Percentiles rank a stretch among this genome's conserved stretches.
phyloP scores from a whole-genome alignment of 2,797 vertebrate species.

The Propithecus deckenii region DNA sequence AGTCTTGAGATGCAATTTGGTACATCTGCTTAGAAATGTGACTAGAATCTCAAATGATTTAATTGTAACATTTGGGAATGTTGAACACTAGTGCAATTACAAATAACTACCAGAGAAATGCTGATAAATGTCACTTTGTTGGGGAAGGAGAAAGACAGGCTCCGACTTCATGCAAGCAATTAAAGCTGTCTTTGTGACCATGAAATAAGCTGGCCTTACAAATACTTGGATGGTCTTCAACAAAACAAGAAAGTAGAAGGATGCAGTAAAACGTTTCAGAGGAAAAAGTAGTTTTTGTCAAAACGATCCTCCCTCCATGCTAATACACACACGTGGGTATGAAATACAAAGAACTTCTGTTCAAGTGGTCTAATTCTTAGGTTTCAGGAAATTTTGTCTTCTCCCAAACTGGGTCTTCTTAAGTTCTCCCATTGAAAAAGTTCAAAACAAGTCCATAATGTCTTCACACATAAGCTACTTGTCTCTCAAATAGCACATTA shows the following conservation, averaged over 20 bases:
- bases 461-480: neutral
- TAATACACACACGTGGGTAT: neutral
- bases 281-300: neutral
- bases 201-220: conserved; percentile 67
- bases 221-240: conserved; percentile 68
- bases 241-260: conserved; percentile 36
- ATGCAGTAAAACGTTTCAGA: neutral
- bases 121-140: conserved; percentile 79
- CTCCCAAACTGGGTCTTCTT: neutral
- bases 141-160: conserved; percentile 65
- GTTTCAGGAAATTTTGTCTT: neutral
- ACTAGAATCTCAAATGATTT: conserved; percentile 82
- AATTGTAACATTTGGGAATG: conserved; percentile 84
- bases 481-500: neutral
- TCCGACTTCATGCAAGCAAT: conserved; percentile 65
- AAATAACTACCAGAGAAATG: conserved; percentile 81
- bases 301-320: neutral
- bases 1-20: conserved; percentile 81
- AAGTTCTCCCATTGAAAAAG: neutral
- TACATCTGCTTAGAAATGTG: conserved; percentile 84
- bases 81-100: conserved; percentile 81
- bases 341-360: neutral
- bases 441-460: neutral
- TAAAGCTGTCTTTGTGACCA: conserved; percentile 30
- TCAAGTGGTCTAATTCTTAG: neutral